phyloP scores from a whole-genome alignment of 2,113 vertebrate species.

The Propithecus coquereli region DNA sequence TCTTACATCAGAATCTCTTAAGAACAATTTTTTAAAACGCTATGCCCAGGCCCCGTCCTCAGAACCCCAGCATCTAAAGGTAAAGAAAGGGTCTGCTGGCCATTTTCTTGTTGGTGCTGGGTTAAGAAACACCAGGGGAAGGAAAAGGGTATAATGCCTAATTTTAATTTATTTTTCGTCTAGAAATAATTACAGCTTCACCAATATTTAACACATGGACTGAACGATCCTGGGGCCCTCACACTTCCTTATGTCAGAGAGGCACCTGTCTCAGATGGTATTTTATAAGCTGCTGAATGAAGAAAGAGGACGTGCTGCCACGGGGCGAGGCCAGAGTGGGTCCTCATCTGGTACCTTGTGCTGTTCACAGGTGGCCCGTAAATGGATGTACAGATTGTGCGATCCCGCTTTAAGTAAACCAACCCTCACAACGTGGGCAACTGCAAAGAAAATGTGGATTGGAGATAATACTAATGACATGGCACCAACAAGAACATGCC shows the following conservation, averaged over 20 bases:
- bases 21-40: background rate
- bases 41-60: background rate
- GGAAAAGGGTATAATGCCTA: background rate
- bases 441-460: background rate
- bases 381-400: accelerated
- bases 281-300: background rate
- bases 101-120: too few relatives aligned
- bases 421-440: background rate
- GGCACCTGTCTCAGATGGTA: background rate
- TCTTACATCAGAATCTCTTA: background rate
- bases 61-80: background rate
- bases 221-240: background rate
- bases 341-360: background rate
- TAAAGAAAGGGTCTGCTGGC: too few relatives aligned
- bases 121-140: background rate
- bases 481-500: background rate
- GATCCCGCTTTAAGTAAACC: background rate
- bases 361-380: background rate
- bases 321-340: background rate
- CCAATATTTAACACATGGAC: background rate
- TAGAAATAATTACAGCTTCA: background rate
- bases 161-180: background rate
- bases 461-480: background rate
- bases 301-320: background rate
- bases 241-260: background rate